phyloP scores from a whole-genome alignment of 2,797 vertebrate genomes.

The Notamacropus eugenii region DNA sequence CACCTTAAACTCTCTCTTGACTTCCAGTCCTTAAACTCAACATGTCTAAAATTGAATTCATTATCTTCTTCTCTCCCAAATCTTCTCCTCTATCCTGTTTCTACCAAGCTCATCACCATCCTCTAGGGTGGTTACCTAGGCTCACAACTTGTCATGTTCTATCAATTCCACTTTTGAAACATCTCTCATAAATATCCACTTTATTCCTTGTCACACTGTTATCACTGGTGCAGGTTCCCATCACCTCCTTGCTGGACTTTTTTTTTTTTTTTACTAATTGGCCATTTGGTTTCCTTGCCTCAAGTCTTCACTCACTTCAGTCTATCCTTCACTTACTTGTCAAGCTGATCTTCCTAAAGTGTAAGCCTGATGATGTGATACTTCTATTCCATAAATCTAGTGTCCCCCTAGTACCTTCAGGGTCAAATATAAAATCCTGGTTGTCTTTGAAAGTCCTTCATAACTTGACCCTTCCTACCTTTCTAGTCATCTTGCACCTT shows the following conservation, averaged over 20 bases:
- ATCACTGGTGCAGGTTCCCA: not conserved
- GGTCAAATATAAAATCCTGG: not conserved
- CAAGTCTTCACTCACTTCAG: not conserved
- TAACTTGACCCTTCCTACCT: not conserved
- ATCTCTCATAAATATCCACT: not conserved
- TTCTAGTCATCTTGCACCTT: not conserved
- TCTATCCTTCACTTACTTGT: not conserved
- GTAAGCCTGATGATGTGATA: not conserved
- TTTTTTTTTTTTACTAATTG: not conserved
- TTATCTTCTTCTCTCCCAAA: not conserved
- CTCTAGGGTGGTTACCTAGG: not conserved
- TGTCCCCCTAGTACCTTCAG: not conserved
- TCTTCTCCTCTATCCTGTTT: not conserved
- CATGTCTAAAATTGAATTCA: not conserved
- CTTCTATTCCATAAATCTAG: not conserved
- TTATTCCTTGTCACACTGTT: not conserved
- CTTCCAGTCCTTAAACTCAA: not conserved
- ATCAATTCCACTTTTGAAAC: not conserved
- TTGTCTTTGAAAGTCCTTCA: not conserved
- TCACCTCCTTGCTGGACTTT: not conserved
- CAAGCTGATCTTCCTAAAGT: not conserved
- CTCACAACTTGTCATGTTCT: not conserved
- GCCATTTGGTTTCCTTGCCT: not conserved
- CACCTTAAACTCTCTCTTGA: not conserved
- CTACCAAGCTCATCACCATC: not conserved